Evolutionary conservation across 2,113 vertebrate genomes (phyloP), one percentile per base, ranked within the genome.

Genomic region (Syrmaticus mikado): DNA sequence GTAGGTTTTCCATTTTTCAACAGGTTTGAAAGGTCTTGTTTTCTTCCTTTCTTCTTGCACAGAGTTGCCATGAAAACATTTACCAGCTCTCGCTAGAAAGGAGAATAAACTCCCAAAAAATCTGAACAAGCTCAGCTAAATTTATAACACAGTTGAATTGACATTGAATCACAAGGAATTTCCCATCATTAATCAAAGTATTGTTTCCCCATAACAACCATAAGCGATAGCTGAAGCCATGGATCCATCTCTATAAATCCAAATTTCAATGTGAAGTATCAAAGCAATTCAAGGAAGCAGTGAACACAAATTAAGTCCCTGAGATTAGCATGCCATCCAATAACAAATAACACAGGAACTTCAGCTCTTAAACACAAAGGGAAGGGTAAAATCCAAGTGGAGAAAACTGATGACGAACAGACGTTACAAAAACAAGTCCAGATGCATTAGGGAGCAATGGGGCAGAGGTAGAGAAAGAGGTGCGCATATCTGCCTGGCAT

Each of bases 21-120:
- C 77, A 93, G 86, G 90, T 95, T 94, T 93, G 30, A 76, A 90
- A 96, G 89, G 73, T 92, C 72, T 86, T 95, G 76, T 93, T 84
- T 78, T 81, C n/a, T n/a, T n/a, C n/a, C n/a, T n/a, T n/a, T n/a
- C n/a, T n/a, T n/a, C n/a, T n/a, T n/a, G n/a, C n/a, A n/a, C n/a
- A n/a, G n/a, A n/a, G n/a, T n/a, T n/a, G n/a, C n/a, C n/a, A n/a
- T n/a, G n/a, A n/a, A n/a, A n/a, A 18, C 15, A 22, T 68, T 60
- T 36, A 58, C 40, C 38, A 8, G 6, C 10, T 91, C 19, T 70
- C 36, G 10, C 43, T 36, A 30, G 25, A 77, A 64, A 10, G 6
- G 41, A 53, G 9, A 67, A 82, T 6, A 11, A 71, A 30, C 6
- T 68, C 5, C 14, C 16, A 11, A 28, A 60, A 80, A 3, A 60